These are phyloP conservation scores for Oreotrochilus melanogaster DNA, from an alignment of 2,113 vertebrate genomes.

Conservation along the genomic window DNA sequence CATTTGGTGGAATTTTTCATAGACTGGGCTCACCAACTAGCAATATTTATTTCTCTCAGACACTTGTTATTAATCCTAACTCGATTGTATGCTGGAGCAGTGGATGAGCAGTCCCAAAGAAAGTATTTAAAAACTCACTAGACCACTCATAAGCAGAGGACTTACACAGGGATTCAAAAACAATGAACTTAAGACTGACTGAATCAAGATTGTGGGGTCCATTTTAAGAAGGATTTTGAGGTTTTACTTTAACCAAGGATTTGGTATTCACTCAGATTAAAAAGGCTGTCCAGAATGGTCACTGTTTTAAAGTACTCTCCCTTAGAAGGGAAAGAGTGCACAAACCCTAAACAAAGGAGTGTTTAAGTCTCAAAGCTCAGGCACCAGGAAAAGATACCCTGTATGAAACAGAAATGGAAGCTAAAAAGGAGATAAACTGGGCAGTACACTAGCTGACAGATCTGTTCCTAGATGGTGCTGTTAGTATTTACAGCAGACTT, in stretches of 20 bases:
- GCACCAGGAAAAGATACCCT: background rate
- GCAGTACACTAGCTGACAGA: background rate
- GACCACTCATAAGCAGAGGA: background rate
- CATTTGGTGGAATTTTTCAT: background rate
- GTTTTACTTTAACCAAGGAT: background rate
- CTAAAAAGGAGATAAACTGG: background rate
- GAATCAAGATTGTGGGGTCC: background rate
- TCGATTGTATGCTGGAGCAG: background rate
- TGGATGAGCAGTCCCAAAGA: background rate
- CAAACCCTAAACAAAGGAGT: fast-evolving
- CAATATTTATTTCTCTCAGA: background rate
- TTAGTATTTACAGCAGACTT: background rate
- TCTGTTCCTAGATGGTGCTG: background rate
- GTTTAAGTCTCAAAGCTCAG: background rate
- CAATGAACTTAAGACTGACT: background rate
- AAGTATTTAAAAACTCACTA: background rate
- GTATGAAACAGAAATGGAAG: background rate
- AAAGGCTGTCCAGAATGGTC: background rate
- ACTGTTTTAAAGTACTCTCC: background rate
- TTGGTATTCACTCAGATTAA: background rate
- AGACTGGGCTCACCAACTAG: background rate
- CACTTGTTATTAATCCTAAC: background rate
- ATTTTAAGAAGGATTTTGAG: background rate
- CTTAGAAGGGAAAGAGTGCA: background rate
- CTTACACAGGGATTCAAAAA: background rate